Base-by-base conservation (phyloP, 1,140 invertebrate species). In the Philopotamus ludificatus region DNA sequence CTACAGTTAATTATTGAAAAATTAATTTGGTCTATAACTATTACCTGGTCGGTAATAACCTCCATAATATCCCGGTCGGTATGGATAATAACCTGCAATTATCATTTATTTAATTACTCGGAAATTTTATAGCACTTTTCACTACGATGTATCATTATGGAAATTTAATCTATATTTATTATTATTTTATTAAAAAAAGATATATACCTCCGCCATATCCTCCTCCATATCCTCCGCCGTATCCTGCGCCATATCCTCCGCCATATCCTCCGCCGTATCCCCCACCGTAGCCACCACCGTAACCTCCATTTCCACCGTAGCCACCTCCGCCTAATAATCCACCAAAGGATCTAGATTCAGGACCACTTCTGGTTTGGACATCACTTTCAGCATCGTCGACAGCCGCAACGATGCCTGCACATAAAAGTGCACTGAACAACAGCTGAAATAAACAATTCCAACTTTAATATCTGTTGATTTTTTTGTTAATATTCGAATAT, bases 41-140 rank as follows among this genome's bases (percentile, higher is more conserved):
- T 64, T 68, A 68, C 66, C 66, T 68, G 66, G 66, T 57, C 66
- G 62, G 62, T 68, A 65, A 68, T 68, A 65, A 65, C 66, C 66
- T 15, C 66, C 66, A 49, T 68, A 65, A 23, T 54, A 44, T 26
- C 66, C 57, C 10, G 55, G 66, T 67, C 66, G 58, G 39, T 67
- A 60, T 62, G 59, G 50, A 57, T 68, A 65, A 49, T 65, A 68
- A 26, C 66, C 66, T 57, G 39, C 34, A 57, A 57, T 57, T 57
- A 22, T 50, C 10, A 4, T 2, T 16, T 10, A 18, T 18, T 18
- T 50, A 8, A n/a, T 8, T 39, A 39, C n/a, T 39, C n/a, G 41
- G 18, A 15, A 18, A 44, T 44, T 44, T 44, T 2, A 44, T 2
- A 44, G 2, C 9, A 18, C 7, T 8, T 39, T 39, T 39, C n/a